phyloP scores from a whole-genome alignment of 2,888 invertebrate genomes.

The Shargacucullia verbasci region DNA sequence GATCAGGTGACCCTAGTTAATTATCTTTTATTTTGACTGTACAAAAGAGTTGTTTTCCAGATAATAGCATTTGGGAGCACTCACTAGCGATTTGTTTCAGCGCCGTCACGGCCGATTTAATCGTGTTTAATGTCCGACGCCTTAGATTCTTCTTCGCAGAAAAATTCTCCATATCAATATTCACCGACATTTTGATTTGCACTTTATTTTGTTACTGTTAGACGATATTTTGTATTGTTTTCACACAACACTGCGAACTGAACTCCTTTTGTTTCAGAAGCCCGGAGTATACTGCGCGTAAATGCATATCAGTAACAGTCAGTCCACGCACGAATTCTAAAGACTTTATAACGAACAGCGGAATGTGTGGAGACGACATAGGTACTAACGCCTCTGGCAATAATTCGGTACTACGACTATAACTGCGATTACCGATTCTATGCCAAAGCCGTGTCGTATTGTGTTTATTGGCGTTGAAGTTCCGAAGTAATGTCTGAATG shows the following conservation, averaged over 20 bases:
- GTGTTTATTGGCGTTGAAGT: conserved; percentile 50
- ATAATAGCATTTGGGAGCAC: conserved; percentile 66
- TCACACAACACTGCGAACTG: conserved; percentile 52
- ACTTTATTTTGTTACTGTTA: conserved; percentile 49
- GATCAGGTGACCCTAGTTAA: no score
- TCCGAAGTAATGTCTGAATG: conserved; percentile 30
- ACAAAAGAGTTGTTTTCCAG: conserved; percentile 28
- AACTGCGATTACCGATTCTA: conserved; percentile 50
- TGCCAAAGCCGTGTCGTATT: conserved; percentile 50
- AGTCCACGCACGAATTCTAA: conserved; percentile 72
- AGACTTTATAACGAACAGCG: conserved; percentile 72
- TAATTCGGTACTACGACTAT: conserved; percentile 48
- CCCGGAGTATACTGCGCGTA: conserved; percentile 82
- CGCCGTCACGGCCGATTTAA: conserved; percentile 83
- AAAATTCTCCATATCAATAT: conserved; percentile 84
- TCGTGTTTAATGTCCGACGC: conserved; percentile 82
- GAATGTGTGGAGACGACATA: conserved; percentile 68
- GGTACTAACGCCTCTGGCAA: conserved; percentile 37
- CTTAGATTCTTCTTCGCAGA: conserved; percentile 83
- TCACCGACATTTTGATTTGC: conserved; percentile 76
- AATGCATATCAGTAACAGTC: conserved; percentile 82
- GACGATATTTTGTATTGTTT: conserved; percentile 43
- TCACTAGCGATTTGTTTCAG: conserved; percentile 86
- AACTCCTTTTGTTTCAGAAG: conserved; percentile 80
- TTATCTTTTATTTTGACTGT: no score